Conservation (phyloP, 2,888 invertebrate genomes). For the Glaucopsyche alexis region DNA sequence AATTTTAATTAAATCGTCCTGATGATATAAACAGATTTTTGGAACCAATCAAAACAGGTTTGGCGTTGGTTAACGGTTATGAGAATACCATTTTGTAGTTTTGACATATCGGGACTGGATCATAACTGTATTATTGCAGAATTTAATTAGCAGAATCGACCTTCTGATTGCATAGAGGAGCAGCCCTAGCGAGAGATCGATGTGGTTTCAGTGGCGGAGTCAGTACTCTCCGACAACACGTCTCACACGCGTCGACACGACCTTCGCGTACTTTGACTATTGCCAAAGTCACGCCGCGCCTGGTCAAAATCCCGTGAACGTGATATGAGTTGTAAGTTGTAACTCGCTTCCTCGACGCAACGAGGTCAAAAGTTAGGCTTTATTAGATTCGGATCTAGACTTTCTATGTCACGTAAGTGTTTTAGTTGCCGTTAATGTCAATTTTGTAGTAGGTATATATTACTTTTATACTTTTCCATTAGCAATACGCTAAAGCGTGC, state of each 20-base stretch:
- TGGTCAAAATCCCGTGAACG: conserved; percentile 19
- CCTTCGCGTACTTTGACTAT: conserved; percentile 25
- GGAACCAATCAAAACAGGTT: too few species aligned
- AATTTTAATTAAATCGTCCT: too few species aligned
- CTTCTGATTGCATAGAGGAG: background rate
- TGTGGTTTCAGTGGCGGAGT: conserved; percentile 1
- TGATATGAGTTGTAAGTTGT: background rate
- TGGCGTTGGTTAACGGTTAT: too few species aligned
- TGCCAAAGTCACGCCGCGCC: conserved; percentile 25
- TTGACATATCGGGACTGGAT: too few species aligned
- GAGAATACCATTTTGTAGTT: too few species aligned
- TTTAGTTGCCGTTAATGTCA: too few species aligned
- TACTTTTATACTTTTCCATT: too few species aligned
- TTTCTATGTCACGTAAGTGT: too few species aligned
- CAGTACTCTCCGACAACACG: conserved; percentile 18
- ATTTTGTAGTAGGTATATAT: too few species aligned
- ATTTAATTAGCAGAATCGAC: background rate
- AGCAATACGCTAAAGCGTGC: too few species aligned
- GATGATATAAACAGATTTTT: too few species aligned
- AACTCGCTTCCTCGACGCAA: conserved; percentile 11
- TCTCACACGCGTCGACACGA: conserved; percentile 26
- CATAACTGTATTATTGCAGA: too few species aligned
- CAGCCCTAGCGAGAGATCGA: conserved; percentile 14
- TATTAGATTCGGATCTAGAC: background rate
- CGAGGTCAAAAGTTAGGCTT: conserved; percentile 1